phyloP scores from a whole-genome alignment of 92 coral and sea anemone genomes.

The Zoanthus gigantus region DNA sequence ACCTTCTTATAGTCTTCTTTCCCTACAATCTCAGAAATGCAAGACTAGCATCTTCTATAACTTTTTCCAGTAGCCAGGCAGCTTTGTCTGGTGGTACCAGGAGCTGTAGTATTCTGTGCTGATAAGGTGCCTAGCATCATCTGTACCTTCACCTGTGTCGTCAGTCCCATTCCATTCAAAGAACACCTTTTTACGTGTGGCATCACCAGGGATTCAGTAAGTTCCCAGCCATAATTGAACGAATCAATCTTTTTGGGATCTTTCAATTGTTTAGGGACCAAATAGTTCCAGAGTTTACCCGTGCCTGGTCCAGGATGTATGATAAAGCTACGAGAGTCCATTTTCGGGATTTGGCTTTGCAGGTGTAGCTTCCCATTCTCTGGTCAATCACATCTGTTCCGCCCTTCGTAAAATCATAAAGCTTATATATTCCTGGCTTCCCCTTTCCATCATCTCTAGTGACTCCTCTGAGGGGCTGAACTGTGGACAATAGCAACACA shows the following conservation, averaged over 20 bases:
- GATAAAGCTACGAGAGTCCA: conserved; percentile 2
- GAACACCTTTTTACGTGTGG: background rate
- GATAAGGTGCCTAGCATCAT: background rate
- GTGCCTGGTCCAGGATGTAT: conserved; percentile 2
- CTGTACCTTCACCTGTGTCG: background rate
- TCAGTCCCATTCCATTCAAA: background rate
- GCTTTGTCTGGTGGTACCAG: background rate
- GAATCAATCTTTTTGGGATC: background rate
- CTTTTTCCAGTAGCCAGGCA: background rate
- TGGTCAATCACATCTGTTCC: background rate
- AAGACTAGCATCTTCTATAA: background rate
- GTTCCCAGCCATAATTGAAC: background rate
- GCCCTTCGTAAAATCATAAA: background rate
- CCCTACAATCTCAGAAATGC: background rate
- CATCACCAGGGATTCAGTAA: background rate
- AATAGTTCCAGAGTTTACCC: background rate
- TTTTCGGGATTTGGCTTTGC: background rate
- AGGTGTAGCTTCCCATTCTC: background rate
- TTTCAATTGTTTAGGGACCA: background rate
- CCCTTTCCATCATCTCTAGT: no score
- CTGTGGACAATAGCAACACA: background rate
- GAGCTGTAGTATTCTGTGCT: background rate
- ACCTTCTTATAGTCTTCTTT: background rate
- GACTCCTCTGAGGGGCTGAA: no score
- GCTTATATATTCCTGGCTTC: background rate